Conservation (phyloP, 2,888 invertebrate genomes). For the Spatulosminthurus flaviceps region DNA sequence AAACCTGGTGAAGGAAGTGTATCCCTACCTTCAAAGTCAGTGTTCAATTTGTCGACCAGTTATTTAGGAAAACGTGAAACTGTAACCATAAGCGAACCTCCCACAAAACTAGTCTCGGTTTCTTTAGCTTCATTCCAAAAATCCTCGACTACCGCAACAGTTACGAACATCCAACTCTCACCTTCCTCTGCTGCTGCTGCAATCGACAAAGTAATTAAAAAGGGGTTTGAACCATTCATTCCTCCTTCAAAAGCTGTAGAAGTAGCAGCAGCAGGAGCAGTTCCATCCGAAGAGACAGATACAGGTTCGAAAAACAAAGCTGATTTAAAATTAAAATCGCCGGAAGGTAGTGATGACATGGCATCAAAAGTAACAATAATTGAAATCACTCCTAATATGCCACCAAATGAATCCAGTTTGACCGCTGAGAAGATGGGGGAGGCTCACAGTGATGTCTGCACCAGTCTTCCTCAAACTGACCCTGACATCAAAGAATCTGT, state of each 20-base stretch:
- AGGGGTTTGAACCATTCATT: background rate
- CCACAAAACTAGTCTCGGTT: background rate
- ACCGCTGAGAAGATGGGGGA: background rate
- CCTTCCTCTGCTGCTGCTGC: background rate
- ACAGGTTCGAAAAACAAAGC: background rate
- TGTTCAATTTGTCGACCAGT: no score
- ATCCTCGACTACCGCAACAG: background rate
- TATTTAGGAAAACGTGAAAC: no score
- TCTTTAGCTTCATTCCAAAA: slow-evolving; percentile 1
- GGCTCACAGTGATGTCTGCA: background rate
- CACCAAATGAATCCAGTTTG: background rate
- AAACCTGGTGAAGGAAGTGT: no score
- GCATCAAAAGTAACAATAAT: slow-evolving; percentile 12
- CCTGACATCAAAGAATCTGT: background rate
- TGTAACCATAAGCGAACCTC: background rate
- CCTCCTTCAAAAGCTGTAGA: background rate
- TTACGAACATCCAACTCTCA: slow-evolving; percentile 7
- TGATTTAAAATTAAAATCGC: background rate
- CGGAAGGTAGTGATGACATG: background rate
- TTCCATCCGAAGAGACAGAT: background rate
- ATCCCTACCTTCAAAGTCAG: no score
- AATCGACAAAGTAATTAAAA: background rate
- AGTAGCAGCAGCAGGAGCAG: background rate
- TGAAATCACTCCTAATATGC: slow-evolving; percentile 12
- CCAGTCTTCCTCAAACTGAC: background rate